Conservation (phyloP, 2,113 vertebrate species). For the Muntiacus muntjak region DNA sequence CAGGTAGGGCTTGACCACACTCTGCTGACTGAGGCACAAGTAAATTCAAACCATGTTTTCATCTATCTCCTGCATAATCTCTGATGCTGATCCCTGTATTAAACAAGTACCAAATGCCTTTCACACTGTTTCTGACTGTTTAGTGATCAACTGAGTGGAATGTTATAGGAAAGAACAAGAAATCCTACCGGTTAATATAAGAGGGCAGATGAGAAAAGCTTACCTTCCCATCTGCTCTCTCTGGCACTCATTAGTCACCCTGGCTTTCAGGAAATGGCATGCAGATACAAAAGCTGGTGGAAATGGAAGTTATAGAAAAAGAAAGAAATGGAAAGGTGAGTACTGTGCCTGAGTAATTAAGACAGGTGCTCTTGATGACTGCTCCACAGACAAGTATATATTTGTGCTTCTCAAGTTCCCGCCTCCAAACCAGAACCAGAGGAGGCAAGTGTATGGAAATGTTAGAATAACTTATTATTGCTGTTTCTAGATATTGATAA, state of each 20-base stretch:
- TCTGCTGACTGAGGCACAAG: neutral
- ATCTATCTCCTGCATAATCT: neutral
- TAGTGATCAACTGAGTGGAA: constrained; percentile 41
- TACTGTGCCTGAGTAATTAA: neutral
- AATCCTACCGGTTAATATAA: constrained; percentile 1
- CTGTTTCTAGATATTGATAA: neutral
- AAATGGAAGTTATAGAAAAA: neutral
- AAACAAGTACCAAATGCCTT: constrained; percentile 33
- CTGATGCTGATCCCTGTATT: constrained; percentile 18
- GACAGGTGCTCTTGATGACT: neutral
- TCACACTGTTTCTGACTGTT: constrained; percentile 30
- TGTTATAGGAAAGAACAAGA: constrained; percentile 38
- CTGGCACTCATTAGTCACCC: constrained; percentile 18
- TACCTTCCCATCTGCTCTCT: constrained; percentile 57
- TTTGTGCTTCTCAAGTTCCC: neutral
- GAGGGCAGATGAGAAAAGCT: neutral
- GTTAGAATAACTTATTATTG: neutral
- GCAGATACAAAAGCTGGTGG: constrained; percentile 14
- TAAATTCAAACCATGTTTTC: constrained; percentile 24
- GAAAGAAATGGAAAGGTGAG: neutral
- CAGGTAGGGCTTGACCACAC: neutral
- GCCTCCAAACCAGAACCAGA: neutral
- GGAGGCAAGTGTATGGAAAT: neutral
- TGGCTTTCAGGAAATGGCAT: constrained; percentile 46
- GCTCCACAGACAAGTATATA: neutral